These are phyloP conservation scores for Monochamus alternatus DNA, from an alignment of 2,888 invertebrate species.

Conservation along the genomic window DNA sequence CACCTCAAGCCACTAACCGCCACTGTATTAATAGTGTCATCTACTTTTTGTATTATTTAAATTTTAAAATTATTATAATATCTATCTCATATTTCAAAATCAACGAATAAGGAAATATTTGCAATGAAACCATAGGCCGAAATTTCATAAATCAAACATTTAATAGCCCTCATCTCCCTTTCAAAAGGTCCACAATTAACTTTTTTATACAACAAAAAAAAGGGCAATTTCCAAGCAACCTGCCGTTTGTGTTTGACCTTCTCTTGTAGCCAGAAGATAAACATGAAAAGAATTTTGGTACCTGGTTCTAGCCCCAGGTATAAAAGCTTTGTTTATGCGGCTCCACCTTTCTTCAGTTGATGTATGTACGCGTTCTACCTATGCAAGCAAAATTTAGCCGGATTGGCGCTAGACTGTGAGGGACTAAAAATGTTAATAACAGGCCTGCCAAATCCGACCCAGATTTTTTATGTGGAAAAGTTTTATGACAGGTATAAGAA, in stretches of 20 bases:
- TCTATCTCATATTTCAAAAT: no score
- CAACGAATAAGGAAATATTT: no score
- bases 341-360: not conserved
- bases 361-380: not conserved
- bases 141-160: not conserved
- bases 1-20: no score
- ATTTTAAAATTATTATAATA: no score
- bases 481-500: not conserved
- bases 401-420: not conserved
- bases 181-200: conserved; percentile 1
- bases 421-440: not conserved
- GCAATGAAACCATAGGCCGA: no score
- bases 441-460: not conserved
- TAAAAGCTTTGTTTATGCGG: conserved; percentile 17
- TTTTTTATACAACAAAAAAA: not conserved
- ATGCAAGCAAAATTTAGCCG: conserved; percentile 1
- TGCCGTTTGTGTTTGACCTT: conserved; percentile 3
- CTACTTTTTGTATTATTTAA: no score
- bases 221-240: conserved; percentile 11
- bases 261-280: conserved; percentile 8
- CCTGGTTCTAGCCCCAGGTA: conserved; percentile 25
- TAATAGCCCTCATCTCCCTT: not conserved
- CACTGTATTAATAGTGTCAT: no score
- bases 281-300: conserved; percentile 27
- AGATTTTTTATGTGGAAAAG: not conserved